These are phyloP conservation scores for Chlorodrepanis virens DNA, from an alignment of 2,113 vertebrate species.

Conservation along the genomic window DNA sequence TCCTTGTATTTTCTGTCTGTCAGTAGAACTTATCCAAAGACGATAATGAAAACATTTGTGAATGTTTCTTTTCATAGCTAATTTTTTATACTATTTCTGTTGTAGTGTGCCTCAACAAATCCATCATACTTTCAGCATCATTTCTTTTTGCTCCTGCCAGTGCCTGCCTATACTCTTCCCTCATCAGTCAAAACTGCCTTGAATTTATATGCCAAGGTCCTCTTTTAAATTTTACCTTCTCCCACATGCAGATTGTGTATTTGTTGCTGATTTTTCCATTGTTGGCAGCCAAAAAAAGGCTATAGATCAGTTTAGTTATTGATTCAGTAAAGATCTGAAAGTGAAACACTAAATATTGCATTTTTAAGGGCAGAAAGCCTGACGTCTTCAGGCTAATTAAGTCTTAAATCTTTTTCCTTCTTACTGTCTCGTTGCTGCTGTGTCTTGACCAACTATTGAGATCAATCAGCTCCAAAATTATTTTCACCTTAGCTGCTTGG, in stretches of 20 bases:
- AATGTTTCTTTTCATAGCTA: neutral
- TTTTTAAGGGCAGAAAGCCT: neutral
- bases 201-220: neutral
- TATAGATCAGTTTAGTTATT: neutral
- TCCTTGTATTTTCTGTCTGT: neutral
- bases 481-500: neutral
- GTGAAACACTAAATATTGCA: neutral
- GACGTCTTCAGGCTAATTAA: neutral
- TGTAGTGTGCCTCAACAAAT: neutral
- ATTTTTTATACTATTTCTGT: neutral
- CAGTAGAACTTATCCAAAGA: neutral
- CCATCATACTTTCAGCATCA: neutral
- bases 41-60: neutral
- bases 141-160: neutral
- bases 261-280: neutral
- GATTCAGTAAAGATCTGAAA: neutral
- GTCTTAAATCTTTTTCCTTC: neutral
- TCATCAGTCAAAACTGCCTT: neutral
- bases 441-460: neutral
- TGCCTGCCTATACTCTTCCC: neutral
- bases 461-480: neutral
- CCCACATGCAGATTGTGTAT: neutral
- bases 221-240: neutral
- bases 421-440: neutral
- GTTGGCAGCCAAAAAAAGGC: neutral